Evolutionary conservation across 2,888 invertebrate species (phyloP).

Genomic region (Hoplodrina ambigua): DNA sequence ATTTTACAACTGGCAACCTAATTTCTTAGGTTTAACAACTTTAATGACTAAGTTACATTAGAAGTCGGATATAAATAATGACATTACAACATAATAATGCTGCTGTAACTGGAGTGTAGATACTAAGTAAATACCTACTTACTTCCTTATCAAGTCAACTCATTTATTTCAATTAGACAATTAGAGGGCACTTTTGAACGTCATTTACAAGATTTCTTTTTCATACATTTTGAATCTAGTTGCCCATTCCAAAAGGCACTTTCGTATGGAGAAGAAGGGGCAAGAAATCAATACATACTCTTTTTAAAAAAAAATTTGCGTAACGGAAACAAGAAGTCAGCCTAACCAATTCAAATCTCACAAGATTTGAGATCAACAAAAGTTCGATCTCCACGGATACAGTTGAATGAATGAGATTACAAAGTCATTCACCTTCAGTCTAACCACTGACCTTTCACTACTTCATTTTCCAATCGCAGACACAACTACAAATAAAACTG

Average conservation of each 20-base stretch:
- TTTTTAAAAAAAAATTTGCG: too few species aligned
- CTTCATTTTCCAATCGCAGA: constrained; percentile 41
- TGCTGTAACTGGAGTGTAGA: constrained; percentile 10
- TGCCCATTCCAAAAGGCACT: too few species aligned
- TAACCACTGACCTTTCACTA: constrained; percentile 56
- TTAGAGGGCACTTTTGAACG: too few species aligned
- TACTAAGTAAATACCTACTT: background rate
- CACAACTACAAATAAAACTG: constrained; percentile 31
- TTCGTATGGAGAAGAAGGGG: too few species aligned
- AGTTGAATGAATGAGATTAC: constrained; percentile 40
- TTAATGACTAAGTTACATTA: constrained; percentile 9
- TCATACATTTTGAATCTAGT: too few species aligned
- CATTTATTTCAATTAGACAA: too few species aligned
- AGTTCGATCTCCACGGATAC: constrained; percentile 14
- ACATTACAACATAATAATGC: constrained; percentile 9
- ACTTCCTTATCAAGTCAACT: background rate
- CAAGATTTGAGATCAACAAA: constrained; percentile 14
- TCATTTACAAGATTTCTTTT: too few species aligned
- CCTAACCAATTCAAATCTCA: background rate
- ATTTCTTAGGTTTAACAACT: constrained; percentile 45
- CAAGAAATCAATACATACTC: too few species aligned
- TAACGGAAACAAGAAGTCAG: background rate
- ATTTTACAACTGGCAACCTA: constrained; percentile 48
- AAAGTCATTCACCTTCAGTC: constrained; percentile 42
- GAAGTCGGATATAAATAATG: constrained; percentile 12